These are phyloP conservation scores for Oxyruncus cristatus DNA, from an alignment of 2,113 vertebrate species.

Conservation along the genomic window DNA sequence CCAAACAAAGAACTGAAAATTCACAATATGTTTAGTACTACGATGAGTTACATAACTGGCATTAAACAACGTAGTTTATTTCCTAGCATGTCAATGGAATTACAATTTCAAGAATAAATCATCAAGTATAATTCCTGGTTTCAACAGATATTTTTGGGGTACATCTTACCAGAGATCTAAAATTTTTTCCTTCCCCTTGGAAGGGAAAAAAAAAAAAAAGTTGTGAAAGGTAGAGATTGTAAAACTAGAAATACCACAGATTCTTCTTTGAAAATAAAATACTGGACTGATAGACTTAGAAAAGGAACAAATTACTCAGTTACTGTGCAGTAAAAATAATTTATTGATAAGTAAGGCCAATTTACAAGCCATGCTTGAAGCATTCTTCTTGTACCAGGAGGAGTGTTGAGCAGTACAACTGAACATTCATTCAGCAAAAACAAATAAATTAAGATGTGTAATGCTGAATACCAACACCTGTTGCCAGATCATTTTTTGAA, in stretches of 20 bases:
- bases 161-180: not conserved
- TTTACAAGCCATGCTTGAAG: conserved; percentile 38
- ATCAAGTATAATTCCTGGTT: not conserved
- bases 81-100: not conserved
- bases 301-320: conserved; percentile 52
- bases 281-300: conserved; percentile 2
- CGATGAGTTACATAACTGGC: not conserved
- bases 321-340: conserved; percentile 37
- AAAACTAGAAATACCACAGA: conserved; percentile 13
- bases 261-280: conserved; percentile 15
- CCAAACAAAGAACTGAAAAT: not conserved
- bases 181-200: not conserved
- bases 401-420: conserved; percentile 54
- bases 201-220: not conserved
- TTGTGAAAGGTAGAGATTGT: not conserved
- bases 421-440: conserved; percentile 48
- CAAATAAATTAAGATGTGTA: conserved; percentile 39
- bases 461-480: conserved; percentile 54
- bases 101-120: not conserved
- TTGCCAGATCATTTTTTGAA: not conserved
- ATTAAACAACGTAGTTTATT: not conserved
- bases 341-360: conserved; percentile 33
- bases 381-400: not conserved
- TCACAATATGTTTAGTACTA: not conserved
- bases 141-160: not conserved